These are phyloP conservation scores for Ciconia nigra DNA, from an alignment of 2,797 vertebrate genomes.

Conservation along the genomic window DNA sequence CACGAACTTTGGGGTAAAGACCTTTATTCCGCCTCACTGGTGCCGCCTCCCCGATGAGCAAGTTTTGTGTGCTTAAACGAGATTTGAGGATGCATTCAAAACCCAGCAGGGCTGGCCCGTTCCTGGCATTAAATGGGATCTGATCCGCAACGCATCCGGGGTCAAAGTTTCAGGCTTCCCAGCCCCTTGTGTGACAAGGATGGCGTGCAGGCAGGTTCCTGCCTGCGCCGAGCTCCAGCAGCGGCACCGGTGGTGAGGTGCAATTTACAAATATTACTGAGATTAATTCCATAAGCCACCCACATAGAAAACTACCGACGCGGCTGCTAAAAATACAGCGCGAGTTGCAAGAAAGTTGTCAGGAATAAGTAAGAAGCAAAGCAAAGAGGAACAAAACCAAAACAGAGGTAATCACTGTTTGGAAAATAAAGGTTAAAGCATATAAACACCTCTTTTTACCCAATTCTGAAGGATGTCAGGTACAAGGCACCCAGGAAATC, in stretches of 20 bases:
- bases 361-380: conserved; percentile 53
- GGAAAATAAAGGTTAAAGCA: conserved; percentile 35
- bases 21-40: not conserved
- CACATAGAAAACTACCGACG: conserved; percentile 47
- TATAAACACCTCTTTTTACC: not conserved
- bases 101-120: not conserved
- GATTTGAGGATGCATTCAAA: not conserved
- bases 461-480: not conserved
- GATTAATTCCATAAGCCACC: conserved; percentile 66
- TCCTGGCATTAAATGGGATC: not conserved
- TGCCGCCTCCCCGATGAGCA: not conserved
- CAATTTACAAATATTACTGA: conserved; percentile 62
- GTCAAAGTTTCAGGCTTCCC: not conserved
- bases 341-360: conserved; percentile 58
- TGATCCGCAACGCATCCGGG: rapidly evolving
- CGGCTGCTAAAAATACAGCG: conserved; percentile 59
- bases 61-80: not conserved
- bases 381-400: conserved; percentile 22
- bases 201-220: not conserved
- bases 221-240: not conserved
- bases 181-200: not conserved
- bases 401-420: conserved; percentile 46
- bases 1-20: conserved; percentile 33
- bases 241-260: not conserved
- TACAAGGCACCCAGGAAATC: not conserved